phyloP scores from a whole-genome alignment of 2,113 vertebrate genomes.

The Tetrax tetrax region DNA sequence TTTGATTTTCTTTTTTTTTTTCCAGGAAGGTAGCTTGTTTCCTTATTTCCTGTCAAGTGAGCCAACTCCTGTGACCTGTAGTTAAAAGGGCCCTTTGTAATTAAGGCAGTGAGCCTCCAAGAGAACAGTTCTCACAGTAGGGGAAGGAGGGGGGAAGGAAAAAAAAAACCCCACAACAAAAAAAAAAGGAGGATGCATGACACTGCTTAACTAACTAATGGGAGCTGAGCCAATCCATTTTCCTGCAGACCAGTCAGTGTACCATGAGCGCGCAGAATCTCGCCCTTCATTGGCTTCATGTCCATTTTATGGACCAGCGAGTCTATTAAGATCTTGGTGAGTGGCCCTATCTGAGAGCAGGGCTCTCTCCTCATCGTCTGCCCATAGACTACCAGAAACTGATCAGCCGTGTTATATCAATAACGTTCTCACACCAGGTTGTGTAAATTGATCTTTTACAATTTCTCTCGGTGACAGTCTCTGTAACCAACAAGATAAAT shows the following conservation, averaged over 20 bases:
- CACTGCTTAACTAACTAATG: slow-evolving; percentile 72
- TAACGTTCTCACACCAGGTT: slow-evolving; percentile 86
- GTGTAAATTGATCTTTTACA: slow-evolving; percentile 97
- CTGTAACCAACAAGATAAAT: slow-evolving; percentile 92
- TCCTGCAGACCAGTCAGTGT: slow-evolving; percentile 42
- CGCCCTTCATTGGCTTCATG: slow-evolving; percentile 71
- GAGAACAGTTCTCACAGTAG: slow-evolving; percentile 82
- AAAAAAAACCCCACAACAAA: not conserved
- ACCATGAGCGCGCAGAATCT: slow-evolving; percentile 14
- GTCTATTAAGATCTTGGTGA: slow-evolving; percentile 79
- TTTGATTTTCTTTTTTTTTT: slow-evolving; percentile 70
- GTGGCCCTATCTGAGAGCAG: slow-evolving; percentile 51
- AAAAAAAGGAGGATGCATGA: slow-evolving; percentile 48
- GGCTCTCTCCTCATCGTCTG: slow-evolving; percentile 44
- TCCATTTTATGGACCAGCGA: slow-evolving; percentile 73
- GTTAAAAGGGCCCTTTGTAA: slow-evolving; percentile 84
- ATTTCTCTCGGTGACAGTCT: slow-evolving; percentile 90
- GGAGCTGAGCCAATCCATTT: slow-evolving; percentile 68
- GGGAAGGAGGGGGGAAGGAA: not conserved
- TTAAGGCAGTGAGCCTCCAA: slow-evolving; percentile 79
- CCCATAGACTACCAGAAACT: slow-evolving; percentile 75
- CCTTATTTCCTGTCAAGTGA: slow-evolving; percentile 84
- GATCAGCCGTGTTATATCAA: slow-evolving; percentile 87
- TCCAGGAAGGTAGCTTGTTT: slow-evolving; percentile 82
- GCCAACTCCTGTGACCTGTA: slow-evolving; percentile 82